Conservation (phyloP, 2,888 invertebrate species). For the Podabrus alpinus region DNA sequence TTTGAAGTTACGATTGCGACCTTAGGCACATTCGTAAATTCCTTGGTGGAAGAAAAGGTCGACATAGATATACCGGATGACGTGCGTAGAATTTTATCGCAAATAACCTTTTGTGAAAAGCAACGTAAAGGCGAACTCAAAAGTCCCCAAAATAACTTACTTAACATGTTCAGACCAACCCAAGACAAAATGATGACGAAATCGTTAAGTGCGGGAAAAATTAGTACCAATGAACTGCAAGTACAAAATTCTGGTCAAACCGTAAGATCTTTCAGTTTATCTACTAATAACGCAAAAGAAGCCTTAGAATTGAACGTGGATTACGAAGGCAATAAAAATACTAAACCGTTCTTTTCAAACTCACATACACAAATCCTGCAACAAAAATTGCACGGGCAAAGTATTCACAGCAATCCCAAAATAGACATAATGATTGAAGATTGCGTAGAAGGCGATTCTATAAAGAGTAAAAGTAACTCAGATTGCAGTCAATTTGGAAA, state of each 20-base stretch:
- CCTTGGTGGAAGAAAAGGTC: slow-evolving; percentile 64
- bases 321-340: slow-evolving; percentile 22
- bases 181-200: slow-evolving; percentile 49
- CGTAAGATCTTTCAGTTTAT: slow-evolving; percentile 46
- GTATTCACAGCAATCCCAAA: slow-evolving; percentile 33
- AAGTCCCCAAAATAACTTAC: slow-evolving; percentile 42
- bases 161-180: slow-evolving; percentile 46
- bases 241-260: slow-evolving; percentile 28
- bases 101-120: slow-evolving; percentile 59
- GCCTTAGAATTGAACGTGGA: slow-evolving; percentile 5
- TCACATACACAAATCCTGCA: slow-evolving; percentile 72
- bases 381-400: slow-evolving; percentile 60
- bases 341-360: slow-evolving; percentile 65
- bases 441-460: slow-evolving; percentile 24
- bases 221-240: slow-evolving; percentile 37
- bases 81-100: slow-evolving; percentile 73
- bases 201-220: slow-evolving; percentile 50
- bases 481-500: slow-evolving; percentile 18
- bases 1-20: slow-evolving; percentile 75
- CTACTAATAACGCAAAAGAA: slow-evolving; percentile 35
- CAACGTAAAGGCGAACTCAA: slow-evolving; percentile 48
- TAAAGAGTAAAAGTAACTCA: slow-evolving; percentile 6
- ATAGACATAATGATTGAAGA: slow-evolving; percentile 52
- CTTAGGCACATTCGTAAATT: slow-evolving; percentile 73
- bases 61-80: slow-evolving; percentile 74